A percentile compares a stretch with the other conserved stretches of the same genome.
These are phyloP conservation scores for Rhincodon typus DNA, from an alignment of 2,797 vertebrate species.

Conservation along the genomic window DNA sequence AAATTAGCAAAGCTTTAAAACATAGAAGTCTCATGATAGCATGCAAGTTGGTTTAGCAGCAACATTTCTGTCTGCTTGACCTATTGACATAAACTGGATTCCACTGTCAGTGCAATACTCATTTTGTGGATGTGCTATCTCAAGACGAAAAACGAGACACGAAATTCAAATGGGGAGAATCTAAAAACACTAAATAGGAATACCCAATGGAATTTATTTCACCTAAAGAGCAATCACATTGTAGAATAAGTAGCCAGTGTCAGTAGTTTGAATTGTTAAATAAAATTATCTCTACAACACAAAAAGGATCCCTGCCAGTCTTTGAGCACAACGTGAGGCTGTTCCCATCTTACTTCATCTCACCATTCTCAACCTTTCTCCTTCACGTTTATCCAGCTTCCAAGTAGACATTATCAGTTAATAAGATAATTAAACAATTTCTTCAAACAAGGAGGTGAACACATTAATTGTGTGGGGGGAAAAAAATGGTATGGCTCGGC, in stretches of 20 bases:
- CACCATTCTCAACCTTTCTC: not conserved
- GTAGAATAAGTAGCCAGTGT: not conserved
- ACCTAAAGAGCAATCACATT: not conserved
- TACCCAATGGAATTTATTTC: not conserved
- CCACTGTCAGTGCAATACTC: not conserved
- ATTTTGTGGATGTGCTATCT: not conserved
- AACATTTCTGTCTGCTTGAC: not conserved
- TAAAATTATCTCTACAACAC: not conserved
- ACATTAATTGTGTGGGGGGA: not conserved
- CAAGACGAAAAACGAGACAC: not conserved
- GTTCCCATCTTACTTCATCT: not conserved
- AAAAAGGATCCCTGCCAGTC: not conserved
- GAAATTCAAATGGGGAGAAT: not conserved
- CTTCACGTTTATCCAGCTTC: not conserved
- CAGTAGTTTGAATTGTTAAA: not conserved
- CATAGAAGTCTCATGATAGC: not conserved
- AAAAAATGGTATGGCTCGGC: not conserved
- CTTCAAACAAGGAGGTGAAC: not conserved
- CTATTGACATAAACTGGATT: conserved; percentile 10
- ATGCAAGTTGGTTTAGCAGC: not conserved
- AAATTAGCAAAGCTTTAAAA: not conserved
- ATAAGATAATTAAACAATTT: not conserved
- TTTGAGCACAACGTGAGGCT: not conserved
- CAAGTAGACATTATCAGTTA: not conserved
- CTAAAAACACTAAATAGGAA: not conserved